These are phyloP conservation scores for Aphidius ervi DNA, from an alignment of 1,140 invertebrate genomes.

Conservation along the genomic window DNA sequence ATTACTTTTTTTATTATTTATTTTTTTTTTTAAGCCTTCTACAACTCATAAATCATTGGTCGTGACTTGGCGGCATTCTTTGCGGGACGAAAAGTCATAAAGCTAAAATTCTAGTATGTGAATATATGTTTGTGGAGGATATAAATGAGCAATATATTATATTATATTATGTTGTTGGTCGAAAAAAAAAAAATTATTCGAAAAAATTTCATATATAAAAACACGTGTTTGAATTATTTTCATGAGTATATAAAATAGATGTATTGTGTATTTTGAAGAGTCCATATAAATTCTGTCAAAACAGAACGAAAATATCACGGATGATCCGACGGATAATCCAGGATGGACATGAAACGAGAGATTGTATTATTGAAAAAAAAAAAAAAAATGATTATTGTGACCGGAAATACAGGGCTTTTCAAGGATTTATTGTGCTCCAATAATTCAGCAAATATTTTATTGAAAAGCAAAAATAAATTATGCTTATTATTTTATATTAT, in stretches of 20 bases:
- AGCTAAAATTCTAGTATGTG: constrained; percentile 29
- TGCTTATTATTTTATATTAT: too few relatives aligned
- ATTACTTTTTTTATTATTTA: constrained; percentile 44
- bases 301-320: constrained; percentile 38
- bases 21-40: constrained; percentile 4
- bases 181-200: constrained; percentile 3
- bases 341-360: constrained; percentile 7
- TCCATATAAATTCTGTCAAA: constrained; percentile 36
- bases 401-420: too few relatives aligned
- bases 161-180: not conserved
- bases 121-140: too few relatives aligned
- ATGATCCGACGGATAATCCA: constrained; percentile 36
- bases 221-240: not conserved
- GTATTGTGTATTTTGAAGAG: constrained; percentile 10
- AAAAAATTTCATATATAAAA: constrained; percentile 28
- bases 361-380: too few relatives aligned
- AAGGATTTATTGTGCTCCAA: too few relatives aligned
- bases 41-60: constrained; percentile 47
- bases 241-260: not conserved
- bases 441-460: too few relatives aligned
- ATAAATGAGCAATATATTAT: too few relatives aligned
- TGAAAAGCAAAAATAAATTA: too few relatives aligned
- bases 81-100: constrained; percentile 40
- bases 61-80: constrained; percentile 26
- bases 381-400: too few relatives aligned